phyloP scores from a whole-genome alignment of 2,888 invertebrate species.

The Pterostichus madidus region DNA sequence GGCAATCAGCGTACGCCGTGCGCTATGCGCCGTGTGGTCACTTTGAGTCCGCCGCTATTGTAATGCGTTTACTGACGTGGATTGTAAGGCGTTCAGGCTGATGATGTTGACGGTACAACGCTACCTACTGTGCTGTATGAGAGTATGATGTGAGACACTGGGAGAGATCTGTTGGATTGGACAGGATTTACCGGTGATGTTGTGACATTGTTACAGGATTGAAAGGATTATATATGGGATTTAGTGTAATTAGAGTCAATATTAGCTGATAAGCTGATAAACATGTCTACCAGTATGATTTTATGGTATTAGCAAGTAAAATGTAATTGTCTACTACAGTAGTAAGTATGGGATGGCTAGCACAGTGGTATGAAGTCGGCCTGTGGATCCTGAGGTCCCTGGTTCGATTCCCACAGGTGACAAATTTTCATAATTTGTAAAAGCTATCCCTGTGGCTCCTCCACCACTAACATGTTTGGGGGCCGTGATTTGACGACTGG shows the following conservation, averaged over 20 bases:
- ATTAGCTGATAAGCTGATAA: not conserved
- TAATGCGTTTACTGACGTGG: constrained; percentile 22
- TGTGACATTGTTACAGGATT: not conserved
- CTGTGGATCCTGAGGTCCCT: no score
- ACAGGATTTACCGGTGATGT: not conserved
- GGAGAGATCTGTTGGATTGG: constrained; percentile 3
- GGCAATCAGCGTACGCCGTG: constrained; percentile 10
- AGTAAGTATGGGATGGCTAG: no score
- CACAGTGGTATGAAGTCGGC: no score
- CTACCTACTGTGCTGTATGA: not conserved
- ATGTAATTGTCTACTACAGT: no score
- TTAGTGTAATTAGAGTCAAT: not conserved
- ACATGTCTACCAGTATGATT: not conserved
- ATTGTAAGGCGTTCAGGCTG: not conserved
- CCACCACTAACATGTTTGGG: no score
- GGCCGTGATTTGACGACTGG: no score
- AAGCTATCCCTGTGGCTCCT: no score
- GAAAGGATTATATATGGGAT: not conserved
- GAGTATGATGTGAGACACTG: no score
- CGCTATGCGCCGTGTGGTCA: constrained; percentile 8
- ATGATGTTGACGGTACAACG: not conserved
- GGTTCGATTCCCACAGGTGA: no score
- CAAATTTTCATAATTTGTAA: no score
- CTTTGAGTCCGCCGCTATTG: constrained; percentile 1
- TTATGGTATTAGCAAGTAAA: not conserved